phyloP scores from a whole-genome alignment of 1,140 invertebrate species.

The Halictus rubicundus region DNA sequence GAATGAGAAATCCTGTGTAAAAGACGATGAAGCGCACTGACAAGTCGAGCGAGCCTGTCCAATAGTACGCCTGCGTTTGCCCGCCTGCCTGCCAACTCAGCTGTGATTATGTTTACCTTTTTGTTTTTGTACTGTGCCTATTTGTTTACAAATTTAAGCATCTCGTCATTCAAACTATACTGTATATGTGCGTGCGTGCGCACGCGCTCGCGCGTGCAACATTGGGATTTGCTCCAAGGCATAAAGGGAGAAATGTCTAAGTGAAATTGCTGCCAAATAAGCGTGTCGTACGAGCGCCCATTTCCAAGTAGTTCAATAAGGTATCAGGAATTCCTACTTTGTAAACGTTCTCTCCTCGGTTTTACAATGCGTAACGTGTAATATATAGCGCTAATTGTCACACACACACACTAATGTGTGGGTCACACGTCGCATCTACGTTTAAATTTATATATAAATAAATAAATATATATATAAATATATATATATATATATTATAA shows the following conservation, averaged over 20 bases:
- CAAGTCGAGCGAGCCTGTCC: constrained; percentile 67
- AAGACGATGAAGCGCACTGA: constrained; percentile 55
- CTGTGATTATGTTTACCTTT: constrained; percentile 80
- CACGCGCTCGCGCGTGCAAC: constrained; percentile 32
- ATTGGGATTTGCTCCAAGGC: constrained; percentile 61
- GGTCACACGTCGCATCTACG: constrained; percentile 26
- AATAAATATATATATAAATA: constrained; percentile 13
- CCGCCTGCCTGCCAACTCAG: constrained; percentile 77
- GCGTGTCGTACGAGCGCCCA: constrained; percentile 25
- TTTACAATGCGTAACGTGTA: constrained; percentile 47
- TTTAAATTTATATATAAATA: constrained; percentile 35
- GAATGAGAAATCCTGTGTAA: constrained; percentile 36
- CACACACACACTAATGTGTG: constrained; percentile 15
- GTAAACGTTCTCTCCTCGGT: constrained; percentile 26
- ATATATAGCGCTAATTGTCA: constrained; percentile 50
- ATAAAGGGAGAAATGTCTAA: constrained; percentile 65
- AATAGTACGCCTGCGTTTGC: constrained; percentile 68
- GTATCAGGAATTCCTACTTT: constrained; percentile 49
- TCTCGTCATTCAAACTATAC: constrained; percentile 63
- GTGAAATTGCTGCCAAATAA: constrained; percentile 59
- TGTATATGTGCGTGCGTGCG: constrained; percentile 23
- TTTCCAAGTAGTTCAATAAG: constrained; percentile 46
- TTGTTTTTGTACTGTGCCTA: constrained; percentile 73
- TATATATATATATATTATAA: too few species aligned
- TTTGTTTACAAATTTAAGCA: constrained; percentile 71